Conservation (phyloP, 2,888 invertebrate species). For the Ceraclea dissimilis region DNA sequence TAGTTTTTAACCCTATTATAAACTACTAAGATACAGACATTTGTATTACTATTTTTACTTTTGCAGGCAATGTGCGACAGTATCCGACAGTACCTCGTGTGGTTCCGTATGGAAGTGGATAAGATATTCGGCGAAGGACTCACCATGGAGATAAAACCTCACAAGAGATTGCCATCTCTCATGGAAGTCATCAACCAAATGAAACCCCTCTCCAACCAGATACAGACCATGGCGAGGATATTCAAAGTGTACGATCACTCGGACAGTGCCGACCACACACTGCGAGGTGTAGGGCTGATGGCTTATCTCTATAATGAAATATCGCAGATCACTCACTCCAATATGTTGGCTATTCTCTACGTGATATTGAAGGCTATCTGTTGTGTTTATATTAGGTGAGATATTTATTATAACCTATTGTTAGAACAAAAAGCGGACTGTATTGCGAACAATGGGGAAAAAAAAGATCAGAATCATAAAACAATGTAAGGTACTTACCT, state of each 20-base stretch:
- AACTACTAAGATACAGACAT: too few species aligned
- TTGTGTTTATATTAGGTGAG: conserved; percentile 52
- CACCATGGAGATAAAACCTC: conserved; percentile 24
- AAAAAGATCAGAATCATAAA: too few species aligned
- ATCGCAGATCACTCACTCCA: conserved; percentile 48
- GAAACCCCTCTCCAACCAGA: conserved; percentile 45
- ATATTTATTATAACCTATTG: too few species aligned
- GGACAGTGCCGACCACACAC: not conserved
- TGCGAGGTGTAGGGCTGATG: conserved; percentile 51
- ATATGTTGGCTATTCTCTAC: conserved; percentile 50
- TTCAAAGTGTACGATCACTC: conserved; percentile 42
- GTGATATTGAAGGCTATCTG: conserved; percentile 49
- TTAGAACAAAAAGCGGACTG: too few species aligned
- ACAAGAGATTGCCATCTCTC: conserved; percentile 36
- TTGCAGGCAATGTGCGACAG: conserved; percentile 55
- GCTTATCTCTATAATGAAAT: conserved; percentile 59
- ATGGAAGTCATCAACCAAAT: conserved; percentile 40
- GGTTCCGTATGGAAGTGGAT: conserved; percentile 49
- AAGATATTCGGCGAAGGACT: conserved; percentile 36
- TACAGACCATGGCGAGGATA: conserved; percentile 47
- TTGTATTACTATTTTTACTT: too few species aligned
- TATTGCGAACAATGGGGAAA: too few species aligned
- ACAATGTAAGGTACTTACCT: too few species aligned
- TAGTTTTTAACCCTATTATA: too few species aligned
- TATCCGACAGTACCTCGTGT: conserved; percentile 50